phyloP scores from a whole-genome alignment of 2,888 invertebrate species.

The Leucozona laternaria region DNA sequence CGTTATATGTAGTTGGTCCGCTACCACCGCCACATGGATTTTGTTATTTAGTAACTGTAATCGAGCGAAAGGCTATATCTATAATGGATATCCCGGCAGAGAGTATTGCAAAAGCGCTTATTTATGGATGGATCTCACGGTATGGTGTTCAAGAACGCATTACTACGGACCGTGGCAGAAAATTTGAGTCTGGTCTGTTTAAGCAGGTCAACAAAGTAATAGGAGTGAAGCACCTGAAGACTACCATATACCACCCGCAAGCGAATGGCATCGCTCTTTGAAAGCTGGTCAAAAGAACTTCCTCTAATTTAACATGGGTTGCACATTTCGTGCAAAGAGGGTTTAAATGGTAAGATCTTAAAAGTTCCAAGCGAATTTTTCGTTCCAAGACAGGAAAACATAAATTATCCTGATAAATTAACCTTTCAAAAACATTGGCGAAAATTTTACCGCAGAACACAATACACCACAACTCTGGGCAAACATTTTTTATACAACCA shows the following conservation, averaged over 20 bases:
- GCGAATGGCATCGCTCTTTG: too few species aligned
- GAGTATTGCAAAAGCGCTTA: not conserved
- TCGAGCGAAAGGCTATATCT: not conserved
- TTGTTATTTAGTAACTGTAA: not conserved
- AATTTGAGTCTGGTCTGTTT: slow-evolving; percentile 67
- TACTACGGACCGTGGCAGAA: slow-evolving; percentile 65
- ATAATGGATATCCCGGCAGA: not conserved
- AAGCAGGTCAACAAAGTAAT: slow-evolving; percentile 41
- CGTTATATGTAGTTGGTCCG: too few species aligned
- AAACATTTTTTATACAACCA: too few species aligned
- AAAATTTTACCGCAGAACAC: too few species aligned
- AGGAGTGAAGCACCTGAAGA: slow-evolving; percentile 63
- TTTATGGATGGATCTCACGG: slow-evolving; percentile 6
- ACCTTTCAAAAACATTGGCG: too few species aligned
- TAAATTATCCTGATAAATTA: slow-evolving; percentile 23
- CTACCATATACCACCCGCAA: slow-evolving; percentile 42
- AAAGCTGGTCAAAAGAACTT: slow-evolving; percentile 54
- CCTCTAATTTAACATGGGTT: slow-evolving; percentile 59
- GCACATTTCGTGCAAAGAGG: slow-evolving; percentile 67
- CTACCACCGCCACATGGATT: not conserved
- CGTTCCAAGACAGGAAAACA: not conserved
- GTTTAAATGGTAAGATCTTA: slow-evolving; percentile 77
- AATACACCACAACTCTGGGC: too few species aligned
- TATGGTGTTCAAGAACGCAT: slow-evolving; percentile 58
- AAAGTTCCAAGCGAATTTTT: slow-evolving; percentile 65